Base-by-base conservation (phyloP, 2,888 invertebrate species). In the Cataglyphis cursor region DNA sequence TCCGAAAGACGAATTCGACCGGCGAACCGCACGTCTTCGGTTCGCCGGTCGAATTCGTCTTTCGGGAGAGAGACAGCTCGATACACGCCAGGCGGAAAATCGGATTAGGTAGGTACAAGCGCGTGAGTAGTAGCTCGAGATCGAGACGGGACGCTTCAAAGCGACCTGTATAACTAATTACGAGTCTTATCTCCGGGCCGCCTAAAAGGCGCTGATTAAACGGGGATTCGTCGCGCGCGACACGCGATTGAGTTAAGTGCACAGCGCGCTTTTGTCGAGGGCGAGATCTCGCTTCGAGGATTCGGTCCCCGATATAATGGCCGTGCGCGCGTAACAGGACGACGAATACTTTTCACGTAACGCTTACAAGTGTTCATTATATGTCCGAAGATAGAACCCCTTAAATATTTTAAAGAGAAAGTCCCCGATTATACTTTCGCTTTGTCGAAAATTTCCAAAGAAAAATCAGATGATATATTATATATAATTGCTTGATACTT, bases 151-250 rank as follows among this genome's bases (percentile, higher is more conserved):
- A 62, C 48, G 83, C 74, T 80, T 90, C 88, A 90, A 88, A 90
- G 89, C 81, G 80, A 88, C 84, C 84, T 89, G 83, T 85, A 86
- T 84, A 90, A 90, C 91, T 90, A 90, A 90, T 90, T 89, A 90
- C 88, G 57, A 85, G 84, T 76, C 78, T 84, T 78, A 88, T 90
- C 89, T 83, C 72, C 72, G 62, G 78, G 28, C 38, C 62, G 65
- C 28, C 80, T 82, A 83, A 89, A 86, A 89, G 91, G 72, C 83
- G 84, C 76, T 90, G 89, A 90, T 90, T 90, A 90, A 86, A 90
- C 89, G 76, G 59, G 62, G 80, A 82, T 66, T 85, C 86, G 82
- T 65, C 64, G 66, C 41, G 51, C 82, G 68, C 80, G 68, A 68
- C 61, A 64, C 64, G 66, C 80, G 82, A 82, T 82, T 81, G 81